Percentiles rank a stretch among this genome's conserved stretches.
phyloP scores from a whole-genome alignment of 2,888 invertebrate species.

The Pachydiplax longipennis region DNA sequence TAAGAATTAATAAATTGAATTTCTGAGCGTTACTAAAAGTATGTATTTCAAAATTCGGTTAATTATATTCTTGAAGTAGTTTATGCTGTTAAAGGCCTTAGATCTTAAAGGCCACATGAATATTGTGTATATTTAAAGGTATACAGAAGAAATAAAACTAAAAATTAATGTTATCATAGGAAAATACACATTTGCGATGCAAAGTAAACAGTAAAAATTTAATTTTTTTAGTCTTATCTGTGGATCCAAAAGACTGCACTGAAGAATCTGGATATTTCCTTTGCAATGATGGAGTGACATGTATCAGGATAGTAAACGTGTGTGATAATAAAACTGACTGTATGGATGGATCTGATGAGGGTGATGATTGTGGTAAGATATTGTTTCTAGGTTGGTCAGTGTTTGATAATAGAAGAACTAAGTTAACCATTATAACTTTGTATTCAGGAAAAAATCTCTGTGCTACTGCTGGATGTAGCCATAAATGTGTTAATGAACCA shows the following conservation, averaged over 20 bases:
- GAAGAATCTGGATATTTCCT: slow-evolving; percentile 62
- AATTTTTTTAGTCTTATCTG: slow-evolving; percentile 54
- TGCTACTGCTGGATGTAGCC: slow-evolving; percentile 47
- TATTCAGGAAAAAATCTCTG: slow-evolving; percentile 47
- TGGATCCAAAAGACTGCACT: slow-evolving; percentile 61
- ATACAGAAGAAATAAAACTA: no score
- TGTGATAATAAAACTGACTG: slow-evolving; percentile 68
- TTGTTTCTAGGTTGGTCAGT: background rate
- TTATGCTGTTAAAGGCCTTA: no score
- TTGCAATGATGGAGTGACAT: slow-evolving; percentile 65
- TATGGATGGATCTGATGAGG: slow-evolving; percentile 71
- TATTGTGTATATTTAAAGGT: no score
- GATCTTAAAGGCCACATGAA: no score
- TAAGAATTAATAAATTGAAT: no score
- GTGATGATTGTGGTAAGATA: slow-evolving; percentile 55
- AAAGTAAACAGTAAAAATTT: background rate
- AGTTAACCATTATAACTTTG: background rate
- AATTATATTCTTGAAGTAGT: no score
- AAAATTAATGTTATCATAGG: no score
- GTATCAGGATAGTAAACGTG: slow-evolving; percentile 62
- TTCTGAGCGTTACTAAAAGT: no score
- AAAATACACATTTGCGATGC: background rate
- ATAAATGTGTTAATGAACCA: slow-evolving; percentile 49
- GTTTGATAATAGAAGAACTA: background rate
- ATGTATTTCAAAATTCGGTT: no score